Base-by-base conservation (phyloP, 2,113 vertebrate genomes). In the Varanus komodoensis region DNA sequence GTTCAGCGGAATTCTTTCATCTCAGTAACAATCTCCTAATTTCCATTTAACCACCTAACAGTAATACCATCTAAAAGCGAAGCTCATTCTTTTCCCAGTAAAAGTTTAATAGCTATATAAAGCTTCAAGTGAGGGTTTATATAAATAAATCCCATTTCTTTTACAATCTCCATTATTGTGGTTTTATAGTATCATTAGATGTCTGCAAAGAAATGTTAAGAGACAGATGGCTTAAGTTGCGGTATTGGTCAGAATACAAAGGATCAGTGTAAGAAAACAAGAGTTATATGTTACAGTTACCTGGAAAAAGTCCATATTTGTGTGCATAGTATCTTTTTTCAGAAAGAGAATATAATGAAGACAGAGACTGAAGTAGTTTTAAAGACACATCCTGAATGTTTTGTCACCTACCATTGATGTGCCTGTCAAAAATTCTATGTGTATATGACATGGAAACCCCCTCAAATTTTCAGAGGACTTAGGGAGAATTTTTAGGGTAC, bases 111-210 rank as follows among this genome's bases (percentile, higher is more conserved):
- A 91, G 48, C 82, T 29, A 54, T 44, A 92, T 32, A 92, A 96
- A 93, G 29, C 14, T 91, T 27, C 52, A 92, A 44, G 2, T 84
- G 32, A 90, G 57, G 81, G 2, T 14, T 90, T 9, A 87, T 48
- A 74, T 2, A 84, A 68, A 50, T 93, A 91, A 84, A 94, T 91
- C 61, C 84, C 92, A 69, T 93, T 95, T 52, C 34, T 92, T 88
- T 87, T 86, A 75, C 86, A 85, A 88, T 81, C 74, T 69, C 44
- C 9, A 52, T 48, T 78, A 67, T n/a, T 7, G 15, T 93, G 89
- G 92, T 93, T 93, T 95, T 93, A 92, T 94, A 92, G 68, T 29
- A 84, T 78, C 48, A 79, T 79, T 69, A 68, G n/a, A 38, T 79
- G 64, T 38, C 48, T 87, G 50, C 25, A 19, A 69, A 69, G 83